Base-by-base conservation (phyloP, 2,888 invertebrate genomes). In the Hydrotaea diabolus region DNA sequence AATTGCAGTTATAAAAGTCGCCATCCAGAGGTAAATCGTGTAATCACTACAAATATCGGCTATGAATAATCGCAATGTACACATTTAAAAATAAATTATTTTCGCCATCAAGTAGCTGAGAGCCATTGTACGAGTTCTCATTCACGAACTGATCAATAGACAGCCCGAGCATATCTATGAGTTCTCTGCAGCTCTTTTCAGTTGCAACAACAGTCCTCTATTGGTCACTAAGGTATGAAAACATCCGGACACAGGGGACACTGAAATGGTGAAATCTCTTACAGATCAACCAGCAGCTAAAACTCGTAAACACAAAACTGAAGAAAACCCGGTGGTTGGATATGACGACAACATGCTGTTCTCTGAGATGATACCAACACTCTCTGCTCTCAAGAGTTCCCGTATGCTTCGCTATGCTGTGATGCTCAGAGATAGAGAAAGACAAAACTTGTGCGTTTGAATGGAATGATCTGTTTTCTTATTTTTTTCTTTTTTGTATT, bases 61-160 rank as follows among this genome's bases (percentile, higher is more conserved):
- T n/a, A n/a, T n/a, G 49, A n/a, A 49, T 49, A 13, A 13, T 43
- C 11, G 15, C 39, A 13, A 2, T 13, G 49, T 49, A n/a, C n/a
- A 49, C 5, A 49, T 49, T 49, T 49, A n/a, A 49, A 49, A 49
- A 49, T 49, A n/a, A 66, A 66, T 39, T 19, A 36, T 53, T 31
- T 13, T 19, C 5, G 55, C 39, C 39, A 39, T 11, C 23, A n/a
- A 39, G 31, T 31, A 90, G 90, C 86, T 91, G 53, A 89, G 91
- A 2, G 90, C 90, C 23, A 89, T 90, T 13, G 86, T 90, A 43
- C 88, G 90, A 5, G 89, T 91, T 0, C 87, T 90, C 13, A 81
- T 90, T 31, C 87, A 89, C 36, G 87, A 90, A 39, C 83, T 89
- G 0, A 85, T 90, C 9, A 89, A 87, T 76, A 88, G 78, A 1